Evolutionary conservation across 37 sponge, comb jelly and placozoan species (phyloP), one percentile per base, ranked within the genome.

Genomic region (Lycopodina hypogea): DNA sequence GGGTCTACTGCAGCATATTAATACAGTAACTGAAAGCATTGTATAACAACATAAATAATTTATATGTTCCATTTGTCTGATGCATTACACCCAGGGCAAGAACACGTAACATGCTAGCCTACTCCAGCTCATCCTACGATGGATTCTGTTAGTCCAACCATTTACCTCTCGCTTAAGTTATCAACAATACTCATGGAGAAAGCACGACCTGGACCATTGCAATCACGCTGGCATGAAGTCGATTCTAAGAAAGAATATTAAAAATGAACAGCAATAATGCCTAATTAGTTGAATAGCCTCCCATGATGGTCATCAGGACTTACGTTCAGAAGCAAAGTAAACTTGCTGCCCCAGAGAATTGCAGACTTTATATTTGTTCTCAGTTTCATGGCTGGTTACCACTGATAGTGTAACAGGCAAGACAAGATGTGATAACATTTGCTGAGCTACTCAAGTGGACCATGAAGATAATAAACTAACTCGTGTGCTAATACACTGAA

Each of bases 291-390:
- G 39, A 41, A 24, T 70, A 30, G 17, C 26, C 23, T 26, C 59
- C 4, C 17, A 11, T 67, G 37, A 34, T 19, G 3, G 3, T 4
- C 19, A 67, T 21, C 68, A 67, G 6, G 9, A 56, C 92, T 32
- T 59, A 94, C 95, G 72, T 79, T 96, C 97, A 50, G 87, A 82
- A 61, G 97, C 97, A 89, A 96, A 96, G 78, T 96, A 96, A 42
- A 96, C 84, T 36, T 93, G 90, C 80, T 96, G 97, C 67, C 97
- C 97, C 32, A 96, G 82, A 37, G 92, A 79, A 76, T 96, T 96
- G 52, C 96, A 78, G 63, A 96, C 61, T 29, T 78, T 77, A 72
- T 96, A 96, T 35, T 86, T 90, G 84, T 96, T 96, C 50, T 85
- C 82, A n/a, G 89, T 90, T 76, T 96, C 97, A 78, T 78, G 93